phyloP scores from a whole-genome alignment of 2,797 vertebrate genomes.

The Pangasius macronema region DNA sequence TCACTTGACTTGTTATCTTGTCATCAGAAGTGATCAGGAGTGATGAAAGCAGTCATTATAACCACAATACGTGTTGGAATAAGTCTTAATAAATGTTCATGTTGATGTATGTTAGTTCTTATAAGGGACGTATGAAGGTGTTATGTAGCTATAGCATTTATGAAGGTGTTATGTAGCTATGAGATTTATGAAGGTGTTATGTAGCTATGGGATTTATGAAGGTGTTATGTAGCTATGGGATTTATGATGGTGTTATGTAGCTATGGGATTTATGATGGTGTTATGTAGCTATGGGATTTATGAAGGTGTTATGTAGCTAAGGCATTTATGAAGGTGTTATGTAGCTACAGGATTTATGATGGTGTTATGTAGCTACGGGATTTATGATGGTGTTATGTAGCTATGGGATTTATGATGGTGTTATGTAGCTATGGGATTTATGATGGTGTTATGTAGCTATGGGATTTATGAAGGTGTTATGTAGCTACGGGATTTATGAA shows the following conservation, averaged over 20 bases:
- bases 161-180: not conserved
- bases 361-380: not conserved
- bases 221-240: not conserved
- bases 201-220: not conserved
- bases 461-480: not conserved
- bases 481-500: not conserved
- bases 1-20: not conserved
- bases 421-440: not conserved
- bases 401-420: not conserved
- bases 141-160: not conserved
- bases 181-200: not conserved
- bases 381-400: not conserved
- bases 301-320: not conserved
- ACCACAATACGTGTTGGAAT: not conserved
- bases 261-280: not conserved
- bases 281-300: not conserved
- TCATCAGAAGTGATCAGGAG: not conserved
- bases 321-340: not conserved
- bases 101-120: not conserved
- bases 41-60: not conserved
- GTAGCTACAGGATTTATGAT: not conserved
- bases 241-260: not conserved
- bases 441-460: not conserved
- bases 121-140: not conserved
- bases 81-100: not conserved